Conservation (phyloP, 2,888 invertebrate genomes). For the Ormyrus labotus region DNA sequence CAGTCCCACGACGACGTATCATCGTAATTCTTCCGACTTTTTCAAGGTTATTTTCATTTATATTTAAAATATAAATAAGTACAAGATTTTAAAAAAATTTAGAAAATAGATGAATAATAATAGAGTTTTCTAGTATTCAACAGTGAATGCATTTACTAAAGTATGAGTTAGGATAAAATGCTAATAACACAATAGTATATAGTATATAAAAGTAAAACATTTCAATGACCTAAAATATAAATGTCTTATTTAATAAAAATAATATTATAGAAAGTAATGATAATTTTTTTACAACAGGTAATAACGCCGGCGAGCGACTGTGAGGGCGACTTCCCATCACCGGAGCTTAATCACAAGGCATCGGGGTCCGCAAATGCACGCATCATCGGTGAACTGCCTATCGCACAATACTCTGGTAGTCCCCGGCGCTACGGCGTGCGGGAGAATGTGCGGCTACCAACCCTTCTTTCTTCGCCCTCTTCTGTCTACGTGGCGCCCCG, state of each 20-base stretch:
- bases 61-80: too few species aligned
- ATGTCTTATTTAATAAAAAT: too few species aligned
- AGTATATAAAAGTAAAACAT: too few species aligned
- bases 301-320: constrained; percentile 72
- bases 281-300: constrained; percentile 61
- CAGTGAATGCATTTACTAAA: too few species aligned
- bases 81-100: too few species aligned
- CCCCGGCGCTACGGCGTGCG: constrained; percentile 87
- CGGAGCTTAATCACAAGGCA: constrained; percentile 72
- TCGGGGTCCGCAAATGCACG: constrained; percentile 73
- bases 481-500: constrained; percentile 84
- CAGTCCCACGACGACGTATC: constrained; percentile 73
- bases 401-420: constrained; percentile 94
- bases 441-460: constrained; percentile 79
- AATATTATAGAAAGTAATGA: too few species aligned
- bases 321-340: constrained; percentile 70
- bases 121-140: too few species aligned
- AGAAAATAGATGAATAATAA: too few species aligned
- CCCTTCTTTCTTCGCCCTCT: constrained; percentile 81
- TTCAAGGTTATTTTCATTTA: constrained; percentile 72
- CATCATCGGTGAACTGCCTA: constrained; percentile 90
- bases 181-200: too few species aligned
- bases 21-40: constrained; percentile 76
- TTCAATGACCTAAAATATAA: too few species aligned
- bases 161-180: too few species aligned